Evolutionary conservation across 2,797 vertebrate genomes (phyloP).

Genomic region (Hydrocynus forskahlii): DNA sequence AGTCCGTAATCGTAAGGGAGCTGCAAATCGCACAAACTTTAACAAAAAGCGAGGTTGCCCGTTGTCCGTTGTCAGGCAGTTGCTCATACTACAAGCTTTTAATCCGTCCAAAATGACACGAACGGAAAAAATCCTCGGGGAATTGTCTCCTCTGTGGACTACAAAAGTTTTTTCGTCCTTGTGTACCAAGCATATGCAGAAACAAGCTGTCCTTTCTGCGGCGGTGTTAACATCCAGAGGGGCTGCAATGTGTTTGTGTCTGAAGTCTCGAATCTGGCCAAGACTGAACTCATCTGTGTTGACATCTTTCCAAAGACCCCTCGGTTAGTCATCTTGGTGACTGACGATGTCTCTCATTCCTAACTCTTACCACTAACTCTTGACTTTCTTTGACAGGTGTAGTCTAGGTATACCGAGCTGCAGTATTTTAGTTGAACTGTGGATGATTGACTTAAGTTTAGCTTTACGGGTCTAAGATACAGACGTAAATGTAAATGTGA

Average conservation of each 20-base stretch:
- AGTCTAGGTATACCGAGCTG: too few relatives aligned
- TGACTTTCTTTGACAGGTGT: too few relatives aligned
- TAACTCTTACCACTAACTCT: too few relatives aligned
- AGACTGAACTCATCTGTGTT: too few relatives aligned
- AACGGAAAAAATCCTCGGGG: slow-evolving; percentile 11
- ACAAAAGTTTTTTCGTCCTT: slow-evolving; percentile 52
- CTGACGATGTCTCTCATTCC: too few relatives aligned
- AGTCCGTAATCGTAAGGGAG: background rate
- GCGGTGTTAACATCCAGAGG: slow-evolving; percentile 36
- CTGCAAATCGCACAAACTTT: background rate
- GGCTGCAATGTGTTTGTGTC: slow-evolving; percentile 15
- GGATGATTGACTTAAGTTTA: too few relatives aligned
- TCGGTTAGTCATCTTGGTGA: too few relatives aligned
- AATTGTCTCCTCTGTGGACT: slow-evolving; percentile 33
- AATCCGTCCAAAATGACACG: slow-evolving; percentile 15
- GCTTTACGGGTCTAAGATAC: too few relatives aligned
- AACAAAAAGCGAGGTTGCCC: background rate
- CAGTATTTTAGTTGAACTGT: too few relatives aligned
- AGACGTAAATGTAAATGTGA: too few relatives aligned
- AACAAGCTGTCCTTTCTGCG: slow-evolving; percentile 36
- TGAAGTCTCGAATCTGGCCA: too few relatives aligned
- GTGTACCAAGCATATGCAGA: slow-evolving; percentile 40
- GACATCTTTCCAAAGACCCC: too few relatives aligned
- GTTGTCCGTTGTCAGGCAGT: background rate
- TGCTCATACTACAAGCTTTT: background rate